Evolutionary conservation across 2,797 vertebrate genomes (phyloP).

Genomic region (Rhincodon typus): DNA sequence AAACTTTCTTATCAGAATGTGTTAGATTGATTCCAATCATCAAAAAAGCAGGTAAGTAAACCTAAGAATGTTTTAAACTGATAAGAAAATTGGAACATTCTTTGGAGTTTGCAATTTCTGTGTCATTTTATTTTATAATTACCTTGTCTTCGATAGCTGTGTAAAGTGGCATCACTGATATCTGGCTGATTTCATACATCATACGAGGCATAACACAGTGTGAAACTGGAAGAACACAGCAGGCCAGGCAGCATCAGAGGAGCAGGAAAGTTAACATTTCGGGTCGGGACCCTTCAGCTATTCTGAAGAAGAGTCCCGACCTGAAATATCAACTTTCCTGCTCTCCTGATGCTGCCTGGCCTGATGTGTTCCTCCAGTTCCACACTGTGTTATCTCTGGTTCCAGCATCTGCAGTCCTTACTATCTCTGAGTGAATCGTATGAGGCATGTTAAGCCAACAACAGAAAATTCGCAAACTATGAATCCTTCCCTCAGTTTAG

Average conservation of each 20-base stretch:
- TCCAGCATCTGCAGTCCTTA: no score
- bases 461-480: not conserved
- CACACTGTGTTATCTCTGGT: no score
- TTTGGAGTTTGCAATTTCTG: not conserved
- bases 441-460: not conserved
- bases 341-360: no score
- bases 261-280: no score
- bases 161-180: not conserved
- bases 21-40: not conserved
- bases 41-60: not conserved
- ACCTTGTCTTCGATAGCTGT: not conserved
- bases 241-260: no score
- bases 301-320: no score
- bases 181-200: not conserved
- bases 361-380: no score
- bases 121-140: not conserved
- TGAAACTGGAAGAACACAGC: no score
- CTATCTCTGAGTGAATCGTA: no score
- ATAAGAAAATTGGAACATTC: not conserved
- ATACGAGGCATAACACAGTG: no score
- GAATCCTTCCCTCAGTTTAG: not conserved
- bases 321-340: no score
- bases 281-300: no score
- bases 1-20: not conserved
- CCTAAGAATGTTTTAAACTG: not conserved